Evolutionary conservation across 2,797 vertebrate species (phyloP).

Genomic region (Syndactyla subalaris): DNA sequence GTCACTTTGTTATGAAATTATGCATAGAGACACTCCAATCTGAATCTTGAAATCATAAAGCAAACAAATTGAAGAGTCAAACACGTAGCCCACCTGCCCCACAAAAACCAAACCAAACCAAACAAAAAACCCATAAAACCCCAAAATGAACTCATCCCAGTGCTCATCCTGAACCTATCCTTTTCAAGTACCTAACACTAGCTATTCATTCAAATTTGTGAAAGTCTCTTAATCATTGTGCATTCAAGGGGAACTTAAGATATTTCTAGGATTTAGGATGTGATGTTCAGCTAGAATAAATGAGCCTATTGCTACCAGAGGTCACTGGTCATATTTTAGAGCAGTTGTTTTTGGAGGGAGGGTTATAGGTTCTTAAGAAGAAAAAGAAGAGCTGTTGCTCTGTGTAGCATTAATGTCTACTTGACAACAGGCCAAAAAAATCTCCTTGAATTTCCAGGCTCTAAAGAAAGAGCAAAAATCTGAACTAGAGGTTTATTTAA

Average conservation of each 20-base stretch:
- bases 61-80: not conserved
- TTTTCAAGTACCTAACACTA: not conserved
- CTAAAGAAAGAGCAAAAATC: not conserved
- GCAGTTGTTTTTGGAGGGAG: not conserved
- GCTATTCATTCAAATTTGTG: not conserved
- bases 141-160: not conserved
- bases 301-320: not conserved
- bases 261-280: not conserved
- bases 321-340: not conserved
- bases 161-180: not conserved
- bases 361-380: not conserved
- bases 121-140: too few relatives aligned
- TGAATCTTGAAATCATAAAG: not conserved
- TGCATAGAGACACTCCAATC: not conserved
- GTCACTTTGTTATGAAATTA: not conserved
- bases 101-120: not conserved
- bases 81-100: fast-evolving
- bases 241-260: not conserved
- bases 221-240: not conserved
- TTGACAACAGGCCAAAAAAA: not conserved
- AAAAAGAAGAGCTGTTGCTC: not conserved
- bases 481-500: not conserved
- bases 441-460: not conserved
- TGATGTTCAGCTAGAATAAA: not conserved
- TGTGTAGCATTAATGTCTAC: not conserved